phyloP scores from a whole-genome alignment of 2,888 invertebrate species.

The Drosophila mettleri region DNA sequence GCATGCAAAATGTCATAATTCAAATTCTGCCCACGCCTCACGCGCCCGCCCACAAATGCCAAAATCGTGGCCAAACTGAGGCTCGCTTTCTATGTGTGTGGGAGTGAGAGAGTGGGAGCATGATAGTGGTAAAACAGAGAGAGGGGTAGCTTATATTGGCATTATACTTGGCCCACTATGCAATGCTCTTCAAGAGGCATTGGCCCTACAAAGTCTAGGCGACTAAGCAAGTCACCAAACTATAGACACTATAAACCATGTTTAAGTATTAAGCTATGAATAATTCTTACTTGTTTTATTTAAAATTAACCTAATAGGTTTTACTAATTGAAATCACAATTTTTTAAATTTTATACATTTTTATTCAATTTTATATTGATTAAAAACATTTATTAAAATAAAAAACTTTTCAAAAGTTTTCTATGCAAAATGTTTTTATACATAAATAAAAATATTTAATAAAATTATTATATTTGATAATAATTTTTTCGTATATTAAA shows the following conservation, averaged over 20 bases:
- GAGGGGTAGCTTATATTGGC: slow-evolving; percentile 4
- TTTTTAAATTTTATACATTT: background rate
- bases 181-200: slow-evolving; percentile 7
- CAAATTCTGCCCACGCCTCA: slow-evolving; percentile 43
- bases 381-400: no score
- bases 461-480: no score
- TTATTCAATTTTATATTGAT: no score
- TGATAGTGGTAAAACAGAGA: background rate
- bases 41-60: slow-evolving; percentile 11
- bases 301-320: background rate
- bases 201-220: slow-evolving; percentile 1
- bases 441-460: no score
- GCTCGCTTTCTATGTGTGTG: slow-evolving; percentile 7
- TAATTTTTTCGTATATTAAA: no score
- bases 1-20: slow-evolving; percentile 78
- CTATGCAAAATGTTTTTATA: no score
- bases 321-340: background rate
- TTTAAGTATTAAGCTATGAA: background rate
- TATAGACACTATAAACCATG: background rate
- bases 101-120: background rate
- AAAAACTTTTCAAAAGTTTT: no score
- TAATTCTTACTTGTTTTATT: background rate
- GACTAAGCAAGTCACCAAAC: background rate
- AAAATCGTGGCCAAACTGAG: slow-evolving; percentile 43
- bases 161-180: slow-evolving; percentile 7